A percentile compares a stretch with the other conserved stretches of the same genome.
phyloP scores from a whole-genome alignment of 35 echinoderm and acorn worm species.

The Ophioderma brevispina region DNA sequence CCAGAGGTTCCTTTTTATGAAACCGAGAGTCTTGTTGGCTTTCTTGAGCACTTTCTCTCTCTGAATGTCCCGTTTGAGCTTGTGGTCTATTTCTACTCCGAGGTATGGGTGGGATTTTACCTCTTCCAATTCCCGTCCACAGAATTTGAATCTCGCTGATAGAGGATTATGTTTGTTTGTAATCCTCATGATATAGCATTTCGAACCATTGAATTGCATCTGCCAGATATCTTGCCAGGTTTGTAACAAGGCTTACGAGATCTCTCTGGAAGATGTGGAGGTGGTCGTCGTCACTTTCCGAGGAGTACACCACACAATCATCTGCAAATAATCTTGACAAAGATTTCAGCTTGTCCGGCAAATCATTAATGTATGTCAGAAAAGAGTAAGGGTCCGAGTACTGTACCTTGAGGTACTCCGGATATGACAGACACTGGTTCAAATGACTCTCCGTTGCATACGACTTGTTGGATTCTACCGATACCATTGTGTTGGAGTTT shows the following conservation, averaged over 20 bases:
- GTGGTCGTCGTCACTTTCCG: not conserved
- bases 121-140: not conserved
- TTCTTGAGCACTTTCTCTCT: not conserved
- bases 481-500: too few relatives aligned
- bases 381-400: not conserved
- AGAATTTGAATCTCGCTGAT: not conserved
- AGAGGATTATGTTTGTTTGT: not conserved
- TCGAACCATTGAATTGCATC: not conserved
- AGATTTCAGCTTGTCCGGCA: not conserved
- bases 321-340: conserved; percentile 5
- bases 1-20: conserved; percentile 33
- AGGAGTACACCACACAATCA: conserved; percentile 9
- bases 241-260: not conserved
- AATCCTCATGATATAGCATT: not conserved
- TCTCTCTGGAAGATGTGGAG: not conserved
- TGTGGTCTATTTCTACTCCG: conserved; percentile 14
- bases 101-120: conserved; percentile 2
- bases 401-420: conserved; percentile 16
- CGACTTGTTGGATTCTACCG: not conserved
- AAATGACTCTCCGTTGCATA: not conserved
- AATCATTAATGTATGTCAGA: not conserved
- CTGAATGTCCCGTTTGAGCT: conserved; percentile 3
- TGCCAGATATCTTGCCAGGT: not conserved
- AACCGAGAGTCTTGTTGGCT: conserved; percentile 33
- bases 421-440: conserved; percentile 3